Conservation (phyloP, 2,888 invertebrate species). For the Anticlea derivata region DNA sequence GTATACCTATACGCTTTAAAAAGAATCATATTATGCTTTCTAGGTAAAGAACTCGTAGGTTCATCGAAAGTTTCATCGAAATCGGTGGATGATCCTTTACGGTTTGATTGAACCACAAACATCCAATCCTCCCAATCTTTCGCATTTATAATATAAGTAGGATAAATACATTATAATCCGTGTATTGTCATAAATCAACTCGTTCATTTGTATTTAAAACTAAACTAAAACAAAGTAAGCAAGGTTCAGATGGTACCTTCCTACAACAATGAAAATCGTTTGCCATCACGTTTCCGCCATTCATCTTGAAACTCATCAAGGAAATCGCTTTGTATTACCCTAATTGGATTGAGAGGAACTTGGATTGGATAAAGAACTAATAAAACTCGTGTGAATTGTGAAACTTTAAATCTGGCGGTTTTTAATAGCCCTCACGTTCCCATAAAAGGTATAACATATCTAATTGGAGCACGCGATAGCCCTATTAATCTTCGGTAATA, state of each 20-base stretch:
- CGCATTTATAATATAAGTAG: too few relatives aligned
- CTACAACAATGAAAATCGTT: slow-evolving; percentile 19
- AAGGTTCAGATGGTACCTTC: too few relatives aligned
- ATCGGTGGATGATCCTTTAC: too few relatives aligned
- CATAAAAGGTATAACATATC: slow-evolving; percentile 52
- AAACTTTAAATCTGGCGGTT: slow-evolving; percentile 38
- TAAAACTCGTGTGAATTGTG: slow-evolving; percentile 59
- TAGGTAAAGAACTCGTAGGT: too few relatives aligned
- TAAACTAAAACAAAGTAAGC: too few relatives aligned
- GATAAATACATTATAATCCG: too few relatives aligned
- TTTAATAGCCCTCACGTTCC: slow-evolving; percentile 57
- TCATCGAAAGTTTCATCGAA: too few relatives aligned
- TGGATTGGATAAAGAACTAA: slow-evolving; percentile 61
- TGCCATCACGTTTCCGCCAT: slow-evolving; percentile 32
- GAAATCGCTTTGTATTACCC: slow-evolving; percentile 32
- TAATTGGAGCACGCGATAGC: slow-evolving; percentile 71
- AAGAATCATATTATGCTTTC: too few relatives aligned
- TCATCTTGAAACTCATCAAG: slow-evolving; percentile 35
- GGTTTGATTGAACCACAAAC: too few relatives aligned
- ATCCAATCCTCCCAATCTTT: too few relatives aligned
- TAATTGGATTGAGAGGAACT: slow-evolving; percentile 50
- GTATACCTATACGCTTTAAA: too few relatives aligned
- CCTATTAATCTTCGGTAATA: slow-evolving; percentile 65
- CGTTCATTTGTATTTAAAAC: not conserved
- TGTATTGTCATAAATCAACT: slow-evolving; percentile 5